These are phyloP conservation scores for Cryptoleucopteryx plumbea DNA, from an alignment of 2,113 vertebrate genomes.

Conservation along the genomic window DNA sequence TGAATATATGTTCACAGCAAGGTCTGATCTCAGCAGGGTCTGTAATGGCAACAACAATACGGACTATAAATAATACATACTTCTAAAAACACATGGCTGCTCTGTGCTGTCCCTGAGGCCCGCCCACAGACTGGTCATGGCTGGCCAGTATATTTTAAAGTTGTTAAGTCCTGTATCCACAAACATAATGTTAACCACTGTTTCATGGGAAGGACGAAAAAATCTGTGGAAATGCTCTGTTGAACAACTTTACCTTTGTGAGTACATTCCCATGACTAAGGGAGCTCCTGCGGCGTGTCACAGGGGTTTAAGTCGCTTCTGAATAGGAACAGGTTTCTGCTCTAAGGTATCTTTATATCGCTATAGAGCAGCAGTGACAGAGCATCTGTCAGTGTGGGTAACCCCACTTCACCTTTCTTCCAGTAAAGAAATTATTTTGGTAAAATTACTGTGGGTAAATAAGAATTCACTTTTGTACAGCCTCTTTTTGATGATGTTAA, in stretches of 20 bases:
- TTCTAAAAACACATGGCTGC: background rate
- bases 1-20: background rate
- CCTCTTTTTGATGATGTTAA: constrained; percentile 22
- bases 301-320: background rate
- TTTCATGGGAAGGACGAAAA: background rate
- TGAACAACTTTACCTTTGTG: background rate
- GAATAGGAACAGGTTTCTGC: background rate
- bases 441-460: constrained; percentile 7
- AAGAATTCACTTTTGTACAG: constrained; percentile 10
- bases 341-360: fast-evolving
- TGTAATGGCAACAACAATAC: background rate
- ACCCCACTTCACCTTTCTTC: background rate
- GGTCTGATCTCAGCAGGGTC: background rate
- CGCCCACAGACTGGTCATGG: background rate
- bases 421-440: background rate
- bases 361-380: background rate
- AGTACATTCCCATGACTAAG: background rate
- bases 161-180: background rate
- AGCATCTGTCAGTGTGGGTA: background rate
- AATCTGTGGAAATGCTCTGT: background rate
- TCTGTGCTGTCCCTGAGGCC: background rate
- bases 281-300: background rate
- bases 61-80: background rate
- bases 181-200: background rate
- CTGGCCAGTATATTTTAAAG: background rate